Base-by-base conservation (phyloP, 2,888 invertebrate species). In the Pammene fasciana region DNA sequence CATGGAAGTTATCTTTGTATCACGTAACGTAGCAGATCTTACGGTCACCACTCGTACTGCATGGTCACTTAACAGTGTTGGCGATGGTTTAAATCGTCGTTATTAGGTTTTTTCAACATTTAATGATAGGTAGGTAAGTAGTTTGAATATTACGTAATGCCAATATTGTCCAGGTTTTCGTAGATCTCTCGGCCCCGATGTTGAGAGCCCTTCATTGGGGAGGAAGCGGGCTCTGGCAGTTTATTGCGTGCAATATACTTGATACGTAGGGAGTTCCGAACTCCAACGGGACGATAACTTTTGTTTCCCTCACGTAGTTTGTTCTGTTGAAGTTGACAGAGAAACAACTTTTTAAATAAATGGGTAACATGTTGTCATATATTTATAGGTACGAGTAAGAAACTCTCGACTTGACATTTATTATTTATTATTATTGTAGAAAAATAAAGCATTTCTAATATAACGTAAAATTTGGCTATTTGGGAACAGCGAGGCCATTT, bases 171-270 rank as follows among this genome's bases (percentile, higher is more conserved):
- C 38, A 50, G 43, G 36, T 61, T 50, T 61, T 48, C 61, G 50
- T 61, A 61, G 6, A 61, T 45, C 36, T 62, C 41, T 10, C 62
- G 7, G 18, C n/a, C 38, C 16, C 11, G 62, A 26, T 36, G 14
- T 26, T 36, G 46, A 46, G 60, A 14, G 14, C n/a, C 34, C 46
- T 46, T 34, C 34, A 34, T 34, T 14, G 46, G 5, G 14, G 18
- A 14, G 11, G 11, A 36, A 60, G 34, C 2, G 46, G 60, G 36
- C n/a, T 36, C 46, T 6, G 34, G 13, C 14, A 14, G 26, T 59
- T 45, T n/a, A 59, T 45, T 59, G n/a, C 59, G 59, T 59, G 45
- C 45, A 59, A 59, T 45, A 45, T 59, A 14, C 45, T 45, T 59
- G 59, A 26, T 45, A 26, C n/a, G 26, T 0, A 45, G 59, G 16